These are phyloP conservation scores for Acropora tenuis DNA, from an alignment of 64 coral and sea anemone species.

Conservation along the genomic window DNA sequence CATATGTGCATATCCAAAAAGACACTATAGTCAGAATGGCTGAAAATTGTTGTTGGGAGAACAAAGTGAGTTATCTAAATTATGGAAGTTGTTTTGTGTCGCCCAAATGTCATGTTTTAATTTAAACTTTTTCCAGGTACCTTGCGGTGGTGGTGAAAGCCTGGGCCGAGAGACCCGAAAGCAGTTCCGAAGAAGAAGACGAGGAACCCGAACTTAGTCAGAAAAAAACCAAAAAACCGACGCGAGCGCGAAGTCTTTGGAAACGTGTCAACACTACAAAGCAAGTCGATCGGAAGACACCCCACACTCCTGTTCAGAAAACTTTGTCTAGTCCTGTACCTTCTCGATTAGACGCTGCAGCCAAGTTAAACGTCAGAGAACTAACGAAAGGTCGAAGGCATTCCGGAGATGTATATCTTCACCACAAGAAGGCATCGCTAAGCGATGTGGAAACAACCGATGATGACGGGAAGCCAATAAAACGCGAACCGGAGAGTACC, in stretches of 20 bases:
- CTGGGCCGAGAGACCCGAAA: conserved; percentile 92
- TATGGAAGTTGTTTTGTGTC: too few relatives aligned
- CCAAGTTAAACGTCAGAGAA: conserved; percentile 15
- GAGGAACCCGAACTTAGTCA: conserved; percentile 30
- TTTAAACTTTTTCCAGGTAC: conserved; percentile 46
- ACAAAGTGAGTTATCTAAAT: too few relatives aligned
- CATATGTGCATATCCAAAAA: too few relatives aligned
- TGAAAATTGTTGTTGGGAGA: too few relatives aligned
- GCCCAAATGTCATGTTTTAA: too few relatives aligned
- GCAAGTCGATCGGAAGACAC: conserved; percentile 17
- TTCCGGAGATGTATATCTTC: conserved; percentile 2
- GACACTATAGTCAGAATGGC: too few relatives aligned
- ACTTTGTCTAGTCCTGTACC: conserved; percentile 15
- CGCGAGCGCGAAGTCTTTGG: conserved; percentile 25
- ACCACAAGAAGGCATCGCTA: background rate
- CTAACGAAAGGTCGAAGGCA: background rate
- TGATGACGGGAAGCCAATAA: background rate
- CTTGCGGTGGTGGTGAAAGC: conserved; percentile 91
- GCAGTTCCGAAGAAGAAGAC: conserved; percentile 85
- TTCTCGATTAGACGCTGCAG: conserved; percentile 21
- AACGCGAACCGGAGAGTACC: background rate
- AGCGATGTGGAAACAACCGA: conserved; percentile 25
- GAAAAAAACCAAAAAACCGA: conserved; percentile 48
- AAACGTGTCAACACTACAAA: conserved; percentile 8
- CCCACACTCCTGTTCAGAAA: conserved; percentile 25